Conservation (phyloP, 2,113 vertebrate genomes). For the Nothobranchius kuhntae region DNA sequence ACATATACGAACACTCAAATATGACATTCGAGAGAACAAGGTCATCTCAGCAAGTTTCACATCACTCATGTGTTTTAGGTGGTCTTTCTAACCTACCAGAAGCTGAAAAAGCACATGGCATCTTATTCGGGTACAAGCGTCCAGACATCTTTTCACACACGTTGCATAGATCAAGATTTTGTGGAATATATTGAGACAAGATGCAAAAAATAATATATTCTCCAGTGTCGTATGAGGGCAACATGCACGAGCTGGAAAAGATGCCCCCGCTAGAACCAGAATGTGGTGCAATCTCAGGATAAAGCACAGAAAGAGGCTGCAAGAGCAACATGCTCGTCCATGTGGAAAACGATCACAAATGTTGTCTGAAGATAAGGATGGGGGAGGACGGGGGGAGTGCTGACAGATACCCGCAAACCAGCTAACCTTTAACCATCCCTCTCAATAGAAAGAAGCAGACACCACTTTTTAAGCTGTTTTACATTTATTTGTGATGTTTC, state of each 20-base stretch:
- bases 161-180: constrained; percentile 49
- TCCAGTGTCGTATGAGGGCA: constrained; percentile 40
- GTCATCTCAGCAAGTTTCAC: constrained; percentile 27
- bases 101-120: constrained; percentile 56
- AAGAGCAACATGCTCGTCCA: constrained; percentile 78
- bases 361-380: constrained; percentile 54
- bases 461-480: constrained; percentile 80
- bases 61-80: constrained; percentile 24
- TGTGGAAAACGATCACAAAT: constrained; percentile 69
- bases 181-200: constrained; percentile 72
- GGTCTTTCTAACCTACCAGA: constrained; percentile 10
- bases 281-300: constrained; percentile 47
- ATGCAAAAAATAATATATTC: constrained; percentile 70
- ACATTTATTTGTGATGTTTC: constrained; percentile 91
- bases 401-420: constrained; percentile 67
- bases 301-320: constrained; percentile 52
- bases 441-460: constrained; percentile 73
- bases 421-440: constrained; percentile 46
- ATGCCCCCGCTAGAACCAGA: constrained; percentile 69
- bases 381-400: constrained; percentile 48
- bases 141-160: constrained; percentile 61
- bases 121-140: constrained; percentile 60
- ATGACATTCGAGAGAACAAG: constrained; percentile 30
- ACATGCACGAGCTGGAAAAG: constrained; percentile 61
- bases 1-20: constrained; percentile 13